phyloP scores from a whole-genome alignment of 2,113 vertebrate species.

The Capricornis sumatraensis region DNA sequence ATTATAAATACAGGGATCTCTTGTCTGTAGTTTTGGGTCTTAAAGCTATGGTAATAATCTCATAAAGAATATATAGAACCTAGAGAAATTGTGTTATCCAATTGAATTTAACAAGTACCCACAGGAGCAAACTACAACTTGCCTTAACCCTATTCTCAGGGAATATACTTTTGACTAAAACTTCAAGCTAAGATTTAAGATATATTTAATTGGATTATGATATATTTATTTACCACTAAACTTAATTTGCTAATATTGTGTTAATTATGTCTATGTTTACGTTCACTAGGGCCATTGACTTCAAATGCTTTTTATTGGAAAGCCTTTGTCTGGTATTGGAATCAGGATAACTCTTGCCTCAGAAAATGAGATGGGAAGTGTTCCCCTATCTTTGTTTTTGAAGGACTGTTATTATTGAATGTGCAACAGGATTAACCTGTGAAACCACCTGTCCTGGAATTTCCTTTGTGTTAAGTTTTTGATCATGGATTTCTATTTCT shows the following conservation, averaged over 20 bases:
- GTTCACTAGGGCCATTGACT: background rate
- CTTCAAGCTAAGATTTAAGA: background rate
- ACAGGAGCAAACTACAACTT: background rate
- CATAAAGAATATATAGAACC: background rate
- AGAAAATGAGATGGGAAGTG: background rate
- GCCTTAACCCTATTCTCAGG: background rate
- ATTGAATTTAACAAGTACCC: background rate
- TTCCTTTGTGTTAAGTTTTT: background rate
- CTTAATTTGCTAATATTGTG: background rate
- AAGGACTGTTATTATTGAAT: background rate
- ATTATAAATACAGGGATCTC: background rate
- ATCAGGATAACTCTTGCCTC: background rate
- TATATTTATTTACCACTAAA: background rate
- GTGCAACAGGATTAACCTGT: background rate
- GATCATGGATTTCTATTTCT: background rate
- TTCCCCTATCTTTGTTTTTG: background rate
- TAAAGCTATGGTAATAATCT: background rate
- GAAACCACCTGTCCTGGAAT: background rate
- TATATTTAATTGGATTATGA: background rate
- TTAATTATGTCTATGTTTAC: background rate
- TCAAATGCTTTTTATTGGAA: background rate
- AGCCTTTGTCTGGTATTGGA: background rate
- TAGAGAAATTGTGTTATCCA: background rate
- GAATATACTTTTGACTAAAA: background rate
- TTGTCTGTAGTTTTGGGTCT: background rate